phyloP scores from a whole-genome alignment of 2,888 invertebrate species.

The Drosophila peninsularis region DNA sequence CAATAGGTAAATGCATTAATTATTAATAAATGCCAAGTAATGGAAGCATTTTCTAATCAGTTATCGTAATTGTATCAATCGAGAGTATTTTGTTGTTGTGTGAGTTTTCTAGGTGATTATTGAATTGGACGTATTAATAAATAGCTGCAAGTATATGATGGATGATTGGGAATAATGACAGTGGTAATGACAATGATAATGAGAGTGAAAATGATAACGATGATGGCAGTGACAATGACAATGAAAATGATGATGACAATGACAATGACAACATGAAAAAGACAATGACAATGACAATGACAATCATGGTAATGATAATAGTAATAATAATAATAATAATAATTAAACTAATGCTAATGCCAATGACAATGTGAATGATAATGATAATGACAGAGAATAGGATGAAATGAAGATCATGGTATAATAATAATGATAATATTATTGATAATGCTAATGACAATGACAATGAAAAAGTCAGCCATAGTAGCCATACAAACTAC shows the following conservation, averaged over 20 bases:
- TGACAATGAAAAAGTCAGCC: background rate
- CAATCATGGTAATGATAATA: too few relatives aligned
- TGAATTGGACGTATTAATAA: background rate
- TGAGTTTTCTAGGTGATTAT: background rate
- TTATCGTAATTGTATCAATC: background rate
- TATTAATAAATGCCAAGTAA: slow-evolving; percentile 1
- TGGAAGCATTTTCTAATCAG: background rate
- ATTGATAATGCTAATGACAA: background rate
- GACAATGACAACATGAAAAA: too few relatives aligned
- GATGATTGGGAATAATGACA: too few relatives aligned
- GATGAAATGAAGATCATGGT: background rate
- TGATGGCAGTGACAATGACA: too few relatives aligned
- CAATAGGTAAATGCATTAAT: slow-evolving; percentile 8
- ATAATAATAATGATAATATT: background rate
- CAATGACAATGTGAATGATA: background rate
- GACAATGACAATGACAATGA: too few relatives aligned
- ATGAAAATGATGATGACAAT: background rate
- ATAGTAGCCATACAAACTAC: too few relatives aligned
- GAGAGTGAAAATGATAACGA: background rate
- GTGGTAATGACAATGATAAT: background rate
- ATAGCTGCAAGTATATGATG: too few relatives aligned
- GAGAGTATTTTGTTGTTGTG: background rate
- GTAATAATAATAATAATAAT: background rate
- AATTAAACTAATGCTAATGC: background rate
- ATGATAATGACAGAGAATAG: background rate